phyloP scores from a whole-genome alignment of 2,888 invertebrate species.

The Halocaridina rubra region DNA sequence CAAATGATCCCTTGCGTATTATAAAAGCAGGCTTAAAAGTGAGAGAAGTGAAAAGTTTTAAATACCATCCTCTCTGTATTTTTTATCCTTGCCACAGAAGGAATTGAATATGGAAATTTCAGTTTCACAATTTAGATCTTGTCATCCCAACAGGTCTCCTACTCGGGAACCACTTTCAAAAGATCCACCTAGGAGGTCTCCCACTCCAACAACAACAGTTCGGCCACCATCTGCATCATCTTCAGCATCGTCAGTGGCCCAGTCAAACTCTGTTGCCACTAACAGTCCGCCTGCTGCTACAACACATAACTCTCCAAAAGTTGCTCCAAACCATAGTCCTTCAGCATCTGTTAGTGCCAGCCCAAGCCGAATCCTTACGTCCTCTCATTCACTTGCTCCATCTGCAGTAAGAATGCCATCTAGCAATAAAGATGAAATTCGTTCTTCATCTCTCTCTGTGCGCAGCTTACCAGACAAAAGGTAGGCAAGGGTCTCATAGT shows the following conservation, averaged over 20 bases:
- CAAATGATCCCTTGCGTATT: too few species aligned
- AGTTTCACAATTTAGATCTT: too few species aligned
- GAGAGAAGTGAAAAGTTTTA: too few species aligned
- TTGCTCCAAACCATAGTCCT: not conserved
- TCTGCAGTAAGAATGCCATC: not conserved
- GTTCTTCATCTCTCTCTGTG: not conserved
- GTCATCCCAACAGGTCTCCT: slow-evolving; percentile 17
- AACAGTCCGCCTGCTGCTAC: not conserved
- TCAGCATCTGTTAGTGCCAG: not conserved
- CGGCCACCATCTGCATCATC: not conserved
- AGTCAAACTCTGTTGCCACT: too few species aligned
- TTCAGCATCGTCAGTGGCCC: too few species aligned
- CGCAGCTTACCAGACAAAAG: slow-evolving; percentile 34
- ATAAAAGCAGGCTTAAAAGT: too few species aligned
- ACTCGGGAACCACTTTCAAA: not conserved
- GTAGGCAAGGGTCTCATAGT: not conserved
- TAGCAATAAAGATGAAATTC: not conserved
- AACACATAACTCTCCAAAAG: not conserved
- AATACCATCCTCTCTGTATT: too few species aligned
- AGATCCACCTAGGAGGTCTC: not conserved
- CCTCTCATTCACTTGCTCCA: not conserved
- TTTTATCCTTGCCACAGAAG: too few species aligned
- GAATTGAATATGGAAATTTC: too few species aligned
- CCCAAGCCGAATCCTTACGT: not conserved
- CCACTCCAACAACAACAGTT: not conserved